Base-by-base conservation (phyloP, 2,888 invertebrate genomes). In the Cotesia congregata region DNA sequence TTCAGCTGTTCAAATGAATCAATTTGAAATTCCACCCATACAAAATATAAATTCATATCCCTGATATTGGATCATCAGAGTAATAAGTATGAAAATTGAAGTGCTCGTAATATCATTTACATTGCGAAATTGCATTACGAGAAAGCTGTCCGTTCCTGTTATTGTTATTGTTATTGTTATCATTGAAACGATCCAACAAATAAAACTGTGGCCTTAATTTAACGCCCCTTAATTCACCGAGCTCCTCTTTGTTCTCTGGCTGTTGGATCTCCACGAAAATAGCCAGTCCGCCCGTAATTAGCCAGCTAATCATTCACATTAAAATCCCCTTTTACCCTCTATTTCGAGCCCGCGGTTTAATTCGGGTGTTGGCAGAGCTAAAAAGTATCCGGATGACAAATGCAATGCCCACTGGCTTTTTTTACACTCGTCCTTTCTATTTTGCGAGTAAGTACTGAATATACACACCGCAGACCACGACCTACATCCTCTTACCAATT, bases 401-500 rank as follows among this genome's bases (percentile, higher is more conserved):
- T 40, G 39, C 20, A 50, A 50, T 40, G 39, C 20, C 6, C 15
- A 15, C 40, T 68, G 41, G 40, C 15, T 67, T 40, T 68, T 68
- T 68, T 15, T 68, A 9, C 41, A 68, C 68, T 68, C 68, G 68
- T 68, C 68, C 68, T 68, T 68, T 68, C 68, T 30, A 30, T 30
- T 30, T 30, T 30, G n/a, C 39, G 6, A 38, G 67, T 12, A 38
- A 20, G 20, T 38, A 12, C 20, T 39, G 1, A 20, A 20, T n/a
- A 67, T 7, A 67, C 39, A 15, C 62, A 5, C 17, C 74, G 62
- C 40, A 64, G 70, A 70, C 70, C 75, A 50, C 75, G 75, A 75
- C 75, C 75, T 65, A 75, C 70, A 75, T 75, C 65, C 75, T 75
- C 62, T 60, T 30, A 17, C 30, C 59, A 15, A 70, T 70, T 70